A percentile compares a stretch with the other conserved stretches of the same genome.
These are phyloP conservation scores for Eretmocerus hayati DNA, from an alignment of 2,888 invertebrate genomes.

Conservation along the genomic window DNA sequence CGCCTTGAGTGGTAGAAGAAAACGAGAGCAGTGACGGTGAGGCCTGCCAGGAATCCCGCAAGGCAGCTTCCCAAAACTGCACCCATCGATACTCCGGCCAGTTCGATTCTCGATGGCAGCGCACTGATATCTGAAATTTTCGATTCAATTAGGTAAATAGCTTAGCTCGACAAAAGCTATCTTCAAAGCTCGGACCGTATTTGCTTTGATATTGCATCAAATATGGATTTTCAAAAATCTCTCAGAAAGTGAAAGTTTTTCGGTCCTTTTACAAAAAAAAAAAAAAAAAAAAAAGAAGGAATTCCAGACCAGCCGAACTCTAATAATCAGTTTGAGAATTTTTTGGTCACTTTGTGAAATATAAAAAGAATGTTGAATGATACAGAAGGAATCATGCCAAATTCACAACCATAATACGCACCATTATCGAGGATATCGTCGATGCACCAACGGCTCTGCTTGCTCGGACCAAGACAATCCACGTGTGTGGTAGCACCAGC, in stretches of 20 bases:
- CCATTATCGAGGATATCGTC: constrained; percentile 40
- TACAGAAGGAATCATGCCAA: no score
- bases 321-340: no score
- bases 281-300: no score
- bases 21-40: constrained; percentile 42
- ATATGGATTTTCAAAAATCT: no score
- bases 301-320: no score
- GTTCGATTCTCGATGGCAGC: constrained; percentile 31
- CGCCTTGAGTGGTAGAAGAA: constrained; percentile 50
- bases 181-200: no score
- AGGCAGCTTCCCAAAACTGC: constrained; percentile 48
- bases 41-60: constrained; percentile 47
- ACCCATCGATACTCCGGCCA: constrained; percentile 49
- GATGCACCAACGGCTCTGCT: constrained; percentile 62
- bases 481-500: constrained; percentile 49
- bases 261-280: no score
- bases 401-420: no score
- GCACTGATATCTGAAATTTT: constrained; percentile 31
- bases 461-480: constrained; percentile 63
- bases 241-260: not conserved
- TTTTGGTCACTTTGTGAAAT: no score
- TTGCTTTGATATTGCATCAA: no score
- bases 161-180: no score
- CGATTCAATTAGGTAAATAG: not conserved
- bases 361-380: no score